Percentiles rank a stretch among this genome's conserved stretches.
These are phyloP conservation scores for Phalacrocorax carbo DNA, from an alignment of 2,113 vertebrate species.

Conservation along the genomic window DNA sequence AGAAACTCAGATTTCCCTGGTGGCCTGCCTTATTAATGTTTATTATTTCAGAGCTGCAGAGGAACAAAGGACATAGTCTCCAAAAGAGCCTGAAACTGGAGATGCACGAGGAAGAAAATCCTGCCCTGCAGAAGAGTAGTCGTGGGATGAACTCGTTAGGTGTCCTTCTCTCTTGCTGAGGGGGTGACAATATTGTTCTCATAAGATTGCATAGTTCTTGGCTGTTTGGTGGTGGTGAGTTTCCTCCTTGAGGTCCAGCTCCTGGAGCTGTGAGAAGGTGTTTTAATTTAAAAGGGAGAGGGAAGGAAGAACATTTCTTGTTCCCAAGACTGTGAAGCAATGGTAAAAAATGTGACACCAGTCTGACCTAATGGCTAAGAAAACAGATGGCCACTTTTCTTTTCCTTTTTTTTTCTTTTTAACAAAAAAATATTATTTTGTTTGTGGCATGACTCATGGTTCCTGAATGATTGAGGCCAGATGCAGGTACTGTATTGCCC, in stretches of 20 bases:
- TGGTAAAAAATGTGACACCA: neutral
- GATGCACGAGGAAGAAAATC: neutral
- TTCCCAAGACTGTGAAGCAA: neutral
- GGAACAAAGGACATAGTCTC: neutral
- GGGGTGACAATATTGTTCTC: neutral
- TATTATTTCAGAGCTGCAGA: neutral
- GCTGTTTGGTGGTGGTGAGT: neutral
- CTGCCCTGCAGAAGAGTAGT: neutral
- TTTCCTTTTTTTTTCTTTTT: neutral
- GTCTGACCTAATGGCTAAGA: neutral
- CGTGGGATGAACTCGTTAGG: neutral
- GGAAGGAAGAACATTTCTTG: neutral
- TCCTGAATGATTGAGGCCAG: neutral
- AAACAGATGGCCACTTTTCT: neutral
- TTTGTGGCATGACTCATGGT: rapidly evolving
- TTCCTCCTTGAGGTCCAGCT: neutral
- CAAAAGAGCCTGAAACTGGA: neutral
- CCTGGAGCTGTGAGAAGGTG: neutral
- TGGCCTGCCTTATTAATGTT: neutral
- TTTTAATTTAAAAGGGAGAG: neutral
- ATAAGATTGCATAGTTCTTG: neutral
- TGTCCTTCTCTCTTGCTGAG: neutral
- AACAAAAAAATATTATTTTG: neutral
- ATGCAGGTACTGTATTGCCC: neutral
- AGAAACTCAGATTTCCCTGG: neutral